phyloP scores from a whole-genome alignment of 2,888 invertebrate species.

The Megamerina dolium region DNA sequence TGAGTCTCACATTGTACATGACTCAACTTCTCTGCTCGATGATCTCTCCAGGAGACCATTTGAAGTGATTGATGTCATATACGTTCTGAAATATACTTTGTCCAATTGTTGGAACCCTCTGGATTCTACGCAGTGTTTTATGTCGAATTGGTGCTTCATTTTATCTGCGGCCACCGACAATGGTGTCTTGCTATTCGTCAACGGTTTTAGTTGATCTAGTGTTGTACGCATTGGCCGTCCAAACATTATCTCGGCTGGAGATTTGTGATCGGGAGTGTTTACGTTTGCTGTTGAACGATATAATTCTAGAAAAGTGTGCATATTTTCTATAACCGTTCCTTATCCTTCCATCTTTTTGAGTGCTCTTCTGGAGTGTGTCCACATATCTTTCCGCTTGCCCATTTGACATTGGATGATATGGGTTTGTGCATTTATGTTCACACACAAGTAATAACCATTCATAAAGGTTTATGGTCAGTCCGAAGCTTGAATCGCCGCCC shows the following conservation, averaged over 20 bases:
- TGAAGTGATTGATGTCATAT: slow-evolving; percentile 1
- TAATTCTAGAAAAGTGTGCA: slow-evolving; percentile 10
- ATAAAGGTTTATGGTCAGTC: no score
- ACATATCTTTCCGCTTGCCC: background rate
- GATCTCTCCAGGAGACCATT: slow-evolving; percentile 5
- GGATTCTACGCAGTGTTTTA: background rate
- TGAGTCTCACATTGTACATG: slow-evolving; percentile 1
- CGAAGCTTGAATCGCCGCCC: no score
- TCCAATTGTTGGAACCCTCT: background rate
- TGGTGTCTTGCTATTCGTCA: background rate
- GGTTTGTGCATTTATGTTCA: background rate
- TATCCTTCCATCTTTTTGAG: slow-evolving; percentile 8
- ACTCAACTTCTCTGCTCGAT: slow-evolving; percentile 2
- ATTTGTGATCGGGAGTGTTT: slow-evolving; percentile 8
- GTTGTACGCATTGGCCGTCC: slow-evolving; percentile 2
- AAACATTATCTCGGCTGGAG: slow-evolving; percentile 12
- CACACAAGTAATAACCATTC: no score
- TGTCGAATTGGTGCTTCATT: slow-evolving; percentile 5
- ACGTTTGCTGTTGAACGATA: slow-evolving; percentile 15
- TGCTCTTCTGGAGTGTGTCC: slow-evolving; percentile 10
- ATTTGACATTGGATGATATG: no score
- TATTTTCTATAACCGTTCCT: slow-evolving; percentile 8
- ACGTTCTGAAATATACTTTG: background rate
- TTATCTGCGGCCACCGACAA: background rate
- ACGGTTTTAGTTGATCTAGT: no score